phyloP scores from a whole-genome alignment of 2,797 vertebrate genomes.

The Cuniculus paca region DNA sequence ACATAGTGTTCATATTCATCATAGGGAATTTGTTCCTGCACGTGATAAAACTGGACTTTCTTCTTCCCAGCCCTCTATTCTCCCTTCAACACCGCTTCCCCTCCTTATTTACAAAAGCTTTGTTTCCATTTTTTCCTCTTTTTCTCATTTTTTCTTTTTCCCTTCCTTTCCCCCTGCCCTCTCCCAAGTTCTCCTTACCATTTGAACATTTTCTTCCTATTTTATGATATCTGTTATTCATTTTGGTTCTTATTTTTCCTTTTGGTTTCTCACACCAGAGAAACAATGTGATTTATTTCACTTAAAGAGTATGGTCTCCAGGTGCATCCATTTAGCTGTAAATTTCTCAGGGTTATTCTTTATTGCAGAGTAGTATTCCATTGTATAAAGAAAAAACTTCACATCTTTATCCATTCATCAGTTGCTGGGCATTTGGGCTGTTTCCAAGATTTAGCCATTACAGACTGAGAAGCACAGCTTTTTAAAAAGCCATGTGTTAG shows the following conservation, averaged over 20 bases:
- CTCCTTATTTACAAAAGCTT: background rate
- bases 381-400: background rate
- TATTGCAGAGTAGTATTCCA: background rate
- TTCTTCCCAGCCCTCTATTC: background rate
- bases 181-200: background rate
- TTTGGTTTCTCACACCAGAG: background rate
- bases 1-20: background rate
- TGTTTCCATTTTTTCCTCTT: background rate
- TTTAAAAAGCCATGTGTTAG: background rate
- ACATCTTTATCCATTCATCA: background rate
- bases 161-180: background rate
- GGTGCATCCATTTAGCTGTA: background rate
- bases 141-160: background rate
- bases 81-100: background rate
- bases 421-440: background rate
- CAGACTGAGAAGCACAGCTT: background rate
- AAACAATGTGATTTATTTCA: background rate
- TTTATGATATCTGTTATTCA: background rate
- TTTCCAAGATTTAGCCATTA: background rate
- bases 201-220: background rate
- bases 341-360: background rate
- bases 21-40: background rate
- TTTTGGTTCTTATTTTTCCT: background rate
- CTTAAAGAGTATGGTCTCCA: background rate
- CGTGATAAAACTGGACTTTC: background rate